Conservation (phyloP, 2,113 vertebrate species). For the Centropus bengalensis region DNA sequence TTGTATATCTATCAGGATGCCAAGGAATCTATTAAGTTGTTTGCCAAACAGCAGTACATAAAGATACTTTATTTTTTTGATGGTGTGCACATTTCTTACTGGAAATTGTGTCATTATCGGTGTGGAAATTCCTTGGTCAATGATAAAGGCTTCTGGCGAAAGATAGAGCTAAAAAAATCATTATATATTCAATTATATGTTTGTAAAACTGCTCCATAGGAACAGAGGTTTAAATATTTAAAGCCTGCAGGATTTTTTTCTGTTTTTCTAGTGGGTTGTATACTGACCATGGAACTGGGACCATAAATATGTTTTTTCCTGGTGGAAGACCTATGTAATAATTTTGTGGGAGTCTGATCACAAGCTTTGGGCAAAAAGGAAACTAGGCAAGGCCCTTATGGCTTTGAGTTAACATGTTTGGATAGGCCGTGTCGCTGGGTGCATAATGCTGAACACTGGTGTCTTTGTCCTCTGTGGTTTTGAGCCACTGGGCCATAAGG, state of each 20-base stretch:
- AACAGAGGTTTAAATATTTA: background rate
- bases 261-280: background rate
- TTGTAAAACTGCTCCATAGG: background rate
- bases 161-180: background rate
- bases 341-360: slow-evolving; percentile 39
- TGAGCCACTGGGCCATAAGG: background rate
- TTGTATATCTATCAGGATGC: background rate
- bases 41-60: background rate
- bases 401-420: background rate
- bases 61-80: background rate
- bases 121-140: background rate
- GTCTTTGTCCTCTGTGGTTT: background rate
- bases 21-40: background rate
- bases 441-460: background rate
- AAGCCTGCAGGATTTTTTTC: background rate
- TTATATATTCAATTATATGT: background rate
- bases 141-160: background rate
- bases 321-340: background rate
- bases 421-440: background rate
- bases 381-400: background rate
- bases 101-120: background rate
- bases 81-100: background rate
- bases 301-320: background rate
- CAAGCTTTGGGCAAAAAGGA: background rate
- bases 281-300: background rate